Evolutionary conservation across 2,888 invertebrate genomes (phyloP), one percentile per base, ranked within the genome.

Genomic region (Dicranocentrus wangi): DNA sequence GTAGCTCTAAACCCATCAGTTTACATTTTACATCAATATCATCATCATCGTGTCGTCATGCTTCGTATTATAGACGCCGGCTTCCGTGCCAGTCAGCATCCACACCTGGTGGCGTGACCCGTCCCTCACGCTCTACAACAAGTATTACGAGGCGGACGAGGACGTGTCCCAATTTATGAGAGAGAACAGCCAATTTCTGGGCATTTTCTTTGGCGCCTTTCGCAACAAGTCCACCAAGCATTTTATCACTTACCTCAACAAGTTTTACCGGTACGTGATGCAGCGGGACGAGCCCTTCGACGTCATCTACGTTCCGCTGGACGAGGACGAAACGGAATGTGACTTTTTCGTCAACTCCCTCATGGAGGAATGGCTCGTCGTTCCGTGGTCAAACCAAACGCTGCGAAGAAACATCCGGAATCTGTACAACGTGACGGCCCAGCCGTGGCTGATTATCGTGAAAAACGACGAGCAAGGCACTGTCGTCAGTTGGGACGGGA

Each of bases 281-380:
- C 72, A 78, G 23, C 28, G 78, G 51, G 82, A 78, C 25, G 72
- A 77, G 47, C 75, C 82, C 8, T 78, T 85, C 15, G 82, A 85
- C 47, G 65, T 85, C 2, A 83, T 85, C 13, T 85, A 72, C 47
- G 23, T 85, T 5, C 81, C 85, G 1, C 60, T 84, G 69, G 85
- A 85, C 51, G 84, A 84, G 32, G 82, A 82, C 32, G 84, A 85
- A 60, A 47, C 73, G 19, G 85, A 85, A 58, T 81, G 77, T 43
- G 69, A 71, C n/a, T 83, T 81, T 39, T 85, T 85, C 47, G 83
- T 83, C 1, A 85, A 72, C 28, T 28, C 80, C 13, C 47, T 80
- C 27, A 83, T 85, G 73, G 84, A 83, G 28, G 79, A 82, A 21
- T 85, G 84, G 84, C 72, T 85, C 0, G 60, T 73, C 0, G 66